These are phyloP conservation scores for Penaeus chinensis DNA, from an alignment of 1,140 invertebrate species.

Conservation along the genomic window DNA sequence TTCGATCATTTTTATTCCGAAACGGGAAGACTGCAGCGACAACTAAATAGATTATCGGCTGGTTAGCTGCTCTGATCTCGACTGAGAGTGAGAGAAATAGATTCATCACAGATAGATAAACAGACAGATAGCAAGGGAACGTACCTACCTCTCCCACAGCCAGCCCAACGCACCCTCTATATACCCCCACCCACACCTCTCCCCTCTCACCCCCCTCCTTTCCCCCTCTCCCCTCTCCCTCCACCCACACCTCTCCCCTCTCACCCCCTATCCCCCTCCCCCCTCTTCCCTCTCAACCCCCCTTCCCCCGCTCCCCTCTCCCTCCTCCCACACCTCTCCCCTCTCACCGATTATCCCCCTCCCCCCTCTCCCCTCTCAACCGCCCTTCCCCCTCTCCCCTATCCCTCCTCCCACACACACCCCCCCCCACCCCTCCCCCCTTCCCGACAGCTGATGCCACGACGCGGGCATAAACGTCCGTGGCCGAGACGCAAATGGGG, in stretches of 20 bases:
- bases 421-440: conserved; percentile 5
- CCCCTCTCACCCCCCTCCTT: background rate
- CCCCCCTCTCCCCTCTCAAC: background rate
- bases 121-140: too few species aligned
- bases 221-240: background rate
- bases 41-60: too few species aligned
- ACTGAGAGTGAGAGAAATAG: too few species aligned
- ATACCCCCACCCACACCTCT: background rate
- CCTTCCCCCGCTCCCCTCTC: background rate
- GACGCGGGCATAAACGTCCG: background rate
- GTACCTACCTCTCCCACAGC: too few species aligned
- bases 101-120: too few species aligned
- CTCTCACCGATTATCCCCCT: background rate
- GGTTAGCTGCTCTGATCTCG: too few species aligned
- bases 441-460: background rate
- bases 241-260: background rate
- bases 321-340: background rate
- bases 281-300: background rate
- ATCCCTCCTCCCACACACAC: background rate
- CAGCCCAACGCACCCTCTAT: too few species aligned
- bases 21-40: too few species aligned
- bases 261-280: background rate
- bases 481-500: background rate
- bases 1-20: too few species aligned
- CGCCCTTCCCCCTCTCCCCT: conserved; percentile 3